phyloP scores from a whole-genome alignment of 2,888 invertebrate genomes.

The Sympetrum striolatum region DNA sequence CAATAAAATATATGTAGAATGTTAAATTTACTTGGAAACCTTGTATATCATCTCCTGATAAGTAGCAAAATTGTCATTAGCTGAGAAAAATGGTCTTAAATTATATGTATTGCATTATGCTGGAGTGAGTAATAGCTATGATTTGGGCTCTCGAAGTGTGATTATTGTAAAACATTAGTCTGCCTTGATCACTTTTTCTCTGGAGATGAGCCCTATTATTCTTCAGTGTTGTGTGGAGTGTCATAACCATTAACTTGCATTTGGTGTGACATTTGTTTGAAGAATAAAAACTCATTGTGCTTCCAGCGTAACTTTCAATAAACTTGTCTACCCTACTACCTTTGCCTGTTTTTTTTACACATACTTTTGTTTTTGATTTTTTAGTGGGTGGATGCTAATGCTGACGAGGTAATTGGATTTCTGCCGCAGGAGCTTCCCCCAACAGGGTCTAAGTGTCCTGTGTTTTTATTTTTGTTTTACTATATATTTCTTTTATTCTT shows the following conservation, averaged over 20 bases:
- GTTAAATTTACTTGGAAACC: slow-evolving; percentile 8
- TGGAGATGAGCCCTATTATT: not conserved
- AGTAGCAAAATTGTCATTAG: not conserved
- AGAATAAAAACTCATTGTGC: slow-evolving; percentile 36
- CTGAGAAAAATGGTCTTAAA: not conserved
- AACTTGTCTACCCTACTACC: slow-evolving; percentile 45
- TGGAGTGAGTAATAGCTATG: slow-evolving; percentile 7
- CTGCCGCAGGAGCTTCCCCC: slow-evolving; percentile 45
- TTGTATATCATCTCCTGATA: slow-evolving; percentile 21
- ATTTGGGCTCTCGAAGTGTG: not conserved
- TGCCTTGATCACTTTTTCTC: slow-evolving; percentile 3
- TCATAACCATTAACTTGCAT: slow-evolving; percentile 44
- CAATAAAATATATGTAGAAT: slow-evolving; percentile 41
- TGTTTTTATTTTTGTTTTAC: slow-evolving; percentile 45
- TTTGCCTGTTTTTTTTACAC: slow-evolving; percentile 50
- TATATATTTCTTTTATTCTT: slow-evolving; percentile 48
- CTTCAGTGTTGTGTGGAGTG: slow-evolving; percentile 8
- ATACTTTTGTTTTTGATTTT: slow-evolving; percentile 54
- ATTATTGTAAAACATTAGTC: slow-evolving; percentile 28
- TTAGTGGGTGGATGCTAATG: slow-evolving; percentile 74
- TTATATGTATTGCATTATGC: slow-evolving; percentile 26
- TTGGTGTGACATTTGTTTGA: slow-evolving; percentile 45
- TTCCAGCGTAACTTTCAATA: slow-evolving; percentile 43
- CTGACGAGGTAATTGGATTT: slow-evolving; percentile 67
- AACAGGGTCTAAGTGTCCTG: slow-evolving; percentile 49